Evolutionary conservation across 1,140 invertebrate species (phyloP).

Genomic region (Zaprionus kolodkinae): DNA sequence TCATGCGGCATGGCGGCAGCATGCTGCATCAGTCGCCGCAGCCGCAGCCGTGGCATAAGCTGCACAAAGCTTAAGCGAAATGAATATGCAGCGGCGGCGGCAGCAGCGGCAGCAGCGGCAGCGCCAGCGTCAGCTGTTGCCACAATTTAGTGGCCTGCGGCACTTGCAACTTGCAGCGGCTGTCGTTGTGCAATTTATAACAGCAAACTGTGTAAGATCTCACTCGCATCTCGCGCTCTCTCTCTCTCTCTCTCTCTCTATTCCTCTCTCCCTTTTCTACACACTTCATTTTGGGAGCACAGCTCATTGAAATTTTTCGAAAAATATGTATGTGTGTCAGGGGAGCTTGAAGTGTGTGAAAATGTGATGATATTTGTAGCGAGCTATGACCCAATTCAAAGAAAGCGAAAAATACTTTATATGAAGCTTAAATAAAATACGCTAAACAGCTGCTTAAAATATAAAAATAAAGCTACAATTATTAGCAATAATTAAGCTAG

Average conservation of each 20-base stretch:
- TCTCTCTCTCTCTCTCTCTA: background rate
- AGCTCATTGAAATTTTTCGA: background rate
- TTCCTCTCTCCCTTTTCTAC: background rate
- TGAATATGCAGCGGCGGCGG: slow-evolving; percentile 22
- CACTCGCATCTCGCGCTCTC: background rate
- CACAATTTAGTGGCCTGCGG: slow-evolving; percentile 70
- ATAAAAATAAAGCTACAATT: too few species aligned
- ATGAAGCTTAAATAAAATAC: too few species aligned
- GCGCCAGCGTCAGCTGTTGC: slow-evolving; percentile 52
- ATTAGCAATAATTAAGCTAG: too few species aligned
- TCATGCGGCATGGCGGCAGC: slow-evolving; percentile 7
- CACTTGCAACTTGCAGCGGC: slow-evolving; percentile 16
- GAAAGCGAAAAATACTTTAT: too few species aligned
- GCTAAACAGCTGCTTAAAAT: too few species aligned
- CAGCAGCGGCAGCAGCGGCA: background rate
- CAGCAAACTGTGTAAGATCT: background rate
- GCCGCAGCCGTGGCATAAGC: slow-evolving; percentile 36
- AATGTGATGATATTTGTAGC: too few species aligned
- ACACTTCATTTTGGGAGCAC: background rate
- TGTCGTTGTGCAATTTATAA: slow-evolving; percentile 12
- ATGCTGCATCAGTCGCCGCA: slow-evolving; percentile 3
- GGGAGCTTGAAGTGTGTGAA: too few species aligned
- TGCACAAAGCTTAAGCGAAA: slow-evolving; percentile 35
- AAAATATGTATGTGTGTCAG: background rate
- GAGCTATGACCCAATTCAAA: too few species aligned